A percentile compares a stretch with the other conserved stretches of the same genome.
Evolutionary conservation across 2,888 invertebrate species (phyloP).

Genomic region (Strigamia crassipes): DNA sequence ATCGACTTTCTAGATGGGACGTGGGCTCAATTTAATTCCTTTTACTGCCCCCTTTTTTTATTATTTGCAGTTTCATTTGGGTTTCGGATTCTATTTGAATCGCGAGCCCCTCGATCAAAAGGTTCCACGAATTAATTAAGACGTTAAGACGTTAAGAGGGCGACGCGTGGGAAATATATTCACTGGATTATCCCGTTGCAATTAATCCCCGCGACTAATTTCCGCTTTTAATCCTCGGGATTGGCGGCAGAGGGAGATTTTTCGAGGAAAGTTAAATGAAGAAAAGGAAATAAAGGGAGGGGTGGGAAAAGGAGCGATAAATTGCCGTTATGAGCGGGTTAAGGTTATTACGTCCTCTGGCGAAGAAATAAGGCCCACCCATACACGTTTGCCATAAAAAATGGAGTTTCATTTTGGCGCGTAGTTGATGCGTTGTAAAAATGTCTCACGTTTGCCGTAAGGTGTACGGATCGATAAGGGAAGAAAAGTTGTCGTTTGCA

Average conservation of each 20-base stretch:
- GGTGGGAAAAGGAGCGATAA: neutral
- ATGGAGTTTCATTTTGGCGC: neutral
- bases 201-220: neutral
- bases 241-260: neutral
- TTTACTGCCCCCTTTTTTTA: neutral
- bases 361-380: neutral
- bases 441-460: neutral
- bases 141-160: neutral
- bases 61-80: neutral
- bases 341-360: neutral
- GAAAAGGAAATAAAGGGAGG: neutral
- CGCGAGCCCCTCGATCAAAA: too few species aligned
- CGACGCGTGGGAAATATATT: neutral
- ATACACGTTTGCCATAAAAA: neutral
- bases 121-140: neutral
- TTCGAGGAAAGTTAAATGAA: neutral
- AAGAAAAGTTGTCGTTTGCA: neutral
- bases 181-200: neutral
- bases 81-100: neutral
- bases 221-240: neutral
- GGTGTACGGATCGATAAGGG: constrained; percentile 10
- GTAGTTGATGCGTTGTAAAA: neutral
- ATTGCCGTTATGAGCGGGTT: neutral
- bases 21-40: neutral
- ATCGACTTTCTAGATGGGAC: constrained; percentile 6